Evolutionary conservation across 2,888 invertebrate species (phyloP), one percentile per base, ranked within the genome.

Genomic region (Acheta domesticus): DNA sequence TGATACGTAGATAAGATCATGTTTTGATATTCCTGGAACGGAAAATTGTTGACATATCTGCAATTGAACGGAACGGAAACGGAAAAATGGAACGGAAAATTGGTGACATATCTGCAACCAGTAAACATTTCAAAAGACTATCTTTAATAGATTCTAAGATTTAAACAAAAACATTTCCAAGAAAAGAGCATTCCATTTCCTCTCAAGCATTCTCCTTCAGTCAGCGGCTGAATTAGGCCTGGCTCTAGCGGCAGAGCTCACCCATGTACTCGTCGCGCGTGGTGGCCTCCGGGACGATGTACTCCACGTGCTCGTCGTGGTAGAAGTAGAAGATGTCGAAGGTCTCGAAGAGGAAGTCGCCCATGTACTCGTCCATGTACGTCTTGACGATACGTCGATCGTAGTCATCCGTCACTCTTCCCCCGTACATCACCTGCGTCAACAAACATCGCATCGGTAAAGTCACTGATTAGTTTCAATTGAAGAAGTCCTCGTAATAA

Each of bases 321-420:
- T 94, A 96, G 88, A 97, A 97, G 86, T 96, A 95, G 88, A 96
- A 97, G 0, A 95, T 95, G 86, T 96, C 95, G 87, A 95, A 96
- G 80, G 92, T 91, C 86, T 97, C 96, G 86, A 97, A 96, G 78
- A 97, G 89, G 86, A 97, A 97, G 85, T 97, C 97, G 0, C 97
- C 97, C 90, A 97, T 93, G 86, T 97, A 97, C 87, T 97, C 97
- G 86, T 96, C 92, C 94, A 97, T 96, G 87, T 97, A 97, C 0
- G 93, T 94, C 82, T 91, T 89, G 3, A 96, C 93, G 16, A 96
- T 93, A 82, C 97, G 91, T 16, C 96, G 91, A 87, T 97, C 97
- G 87, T 92, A 97, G 86, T 94, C 93, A 86, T 97, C 97, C 83
- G 96, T 97, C 50, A 97, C 95, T 79, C 96, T 91, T 1, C 97